Percentiles rank a stretch among this genome's conserved stretches.
Conservation (phyloP, 2,888 invertebrate species). For the Euzophera pinguis region DNA sequence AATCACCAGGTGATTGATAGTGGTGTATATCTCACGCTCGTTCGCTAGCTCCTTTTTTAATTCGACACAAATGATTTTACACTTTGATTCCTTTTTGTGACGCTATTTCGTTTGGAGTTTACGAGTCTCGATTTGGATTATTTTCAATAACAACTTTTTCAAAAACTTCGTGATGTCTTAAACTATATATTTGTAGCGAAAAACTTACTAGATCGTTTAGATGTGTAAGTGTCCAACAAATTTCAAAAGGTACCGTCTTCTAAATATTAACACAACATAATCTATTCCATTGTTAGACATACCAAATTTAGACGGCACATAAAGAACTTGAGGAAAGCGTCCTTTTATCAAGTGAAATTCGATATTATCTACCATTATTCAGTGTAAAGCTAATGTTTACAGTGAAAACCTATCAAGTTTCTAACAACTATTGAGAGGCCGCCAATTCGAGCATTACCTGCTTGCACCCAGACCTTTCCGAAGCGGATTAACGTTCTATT, state of each 20-base stretch:
- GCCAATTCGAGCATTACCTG: slow-evolving; percentile 43
- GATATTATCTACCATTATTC: slow-evolving; percentile 45
- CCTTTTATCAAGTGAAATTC: slow-evolving; percentile 54
- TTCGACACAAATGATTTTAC: slow-evolving; percentile 77
- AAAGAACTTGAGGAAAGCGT: slow-evolving; percentile 43
- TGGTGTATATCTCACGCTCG: slow-evolving; percentile 71
- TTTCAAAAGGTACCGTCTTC: too few species aligned
- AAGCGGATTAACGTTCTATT: slow-evolving; percentile 64
- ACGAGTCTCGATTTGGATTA: slow-evolving; percentile 39
- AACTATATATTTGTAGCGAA: too few species aligned
- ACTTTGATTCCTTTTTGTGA: slow-evolving; percentile 69
- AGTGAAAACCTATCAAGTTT: slow-evolving; percentile 70
- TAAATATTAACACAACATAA: not conserved
- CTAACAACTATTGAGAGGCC: slow-evolving; percentile 51
- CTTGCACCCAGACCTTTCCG: slow-evolving; percentile 37
- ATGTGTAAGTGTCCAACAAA: too few species aligned
- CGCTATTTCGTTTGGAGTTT: slow-evolving; percentile 61
- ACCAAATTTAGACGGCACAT: slow-evolving; percentile 20
- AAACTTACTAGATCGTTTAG: too few species aligned
- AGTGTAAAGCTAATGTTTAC: slow-evolving; percentile 60
- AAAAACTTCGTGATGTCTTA: not conserved
- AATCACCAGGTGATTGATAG: slow-evolving; percentile 77
- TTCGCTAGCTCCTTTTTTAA: slow-evolving; percentile 74
- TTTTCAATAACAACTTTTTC: slow-evolving; percentile 21
- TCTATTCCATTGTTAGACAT: slow-evolving; percentile 7